A percentile compares a stretch with the other conserved stretches of the same genome.
These are phyloP conservation scores for Sebastes alutus DNA, from an alignment of 2,797 vertebrate species.

Conservation along the genomic window DNA sequence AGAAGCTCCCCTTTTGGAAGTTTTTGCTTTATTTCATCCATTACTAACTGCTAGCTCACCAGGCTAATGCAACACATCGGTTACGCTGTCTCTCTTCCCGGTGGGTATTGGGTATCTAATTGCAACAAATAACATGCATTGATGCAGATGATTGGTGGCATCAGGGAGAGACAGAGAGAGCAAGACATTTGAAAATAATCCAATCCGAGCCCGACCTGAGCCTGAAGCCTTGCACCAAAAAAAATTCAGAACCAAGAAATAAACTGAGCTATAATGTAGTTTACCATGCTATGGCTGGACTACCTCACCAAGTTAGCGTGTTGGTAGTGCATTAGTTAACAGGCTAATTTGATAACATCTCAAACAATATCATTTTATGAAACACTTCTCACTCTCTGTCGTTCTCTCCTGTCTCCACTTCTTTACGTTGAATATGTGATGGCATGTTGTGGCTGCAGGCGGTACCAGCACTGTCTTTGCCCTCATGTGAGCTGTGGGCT, in stretches of 20 bases:
- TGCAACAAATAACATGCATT: background rate
- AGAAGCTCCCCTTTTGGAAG: background rate
- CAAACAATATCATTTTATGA: background rate
- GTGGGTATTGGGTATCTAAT: background rate
- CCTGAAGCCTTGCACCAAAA: background rate
- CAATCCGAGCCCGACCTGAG: background rate
- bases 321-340: background rate
- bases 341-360: background rate
- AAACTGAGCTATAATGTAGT: background rate
- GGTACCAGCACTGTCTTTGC: conserved; percentile 16
- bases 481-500: conserved; percentile 3
- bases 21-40: background rate
- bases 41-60: background rate
- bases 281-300: background rate
- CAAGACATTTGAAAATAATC: background rate
- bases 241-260: background rate
- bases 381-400: background rate
- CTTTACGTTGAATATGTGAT: conserved; percentile 6
- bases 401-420: conserved; percentile 10
- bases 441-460: conserved; percentile 40
- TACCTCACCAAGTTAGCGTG: background rate
- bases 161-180: background rate
- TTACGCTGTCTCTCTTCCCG: background rate
- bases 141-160: background rate
- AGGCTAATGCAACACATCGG: too few relatives aligned